phyloP scores from a whole-genome alignment of 30 jellyfish, hydroid and myxozoan species.

The Euphysa ruthae region DNA sequence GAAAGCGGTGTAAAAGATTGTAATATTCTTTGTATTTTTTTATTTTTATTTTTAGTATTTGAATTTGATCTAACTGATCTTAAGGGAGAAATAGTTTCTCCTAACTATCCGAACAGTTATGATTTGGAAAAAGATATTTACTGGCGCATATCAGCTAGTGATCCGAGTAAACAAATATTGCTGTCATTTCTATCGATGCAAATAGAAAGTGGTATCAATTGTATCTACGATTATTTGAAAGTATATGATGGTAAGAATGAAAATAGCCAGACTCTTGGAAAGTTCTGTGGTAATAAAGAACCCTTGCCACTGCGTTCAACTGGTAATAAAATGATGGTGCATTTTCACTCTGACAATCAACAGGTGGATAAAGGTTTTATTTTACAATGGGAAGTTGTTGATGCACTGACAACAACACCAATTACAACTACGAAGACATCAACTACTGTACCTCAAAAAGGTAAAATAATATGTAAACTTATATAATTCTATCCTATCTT shows the following conservation, averaged over 20 bases:
- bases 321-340: conserved; percentile 8
- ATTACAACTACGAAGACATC: neutral
- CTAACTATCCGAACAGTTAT: conserved; percentile 39
- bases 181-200: conserved; percentile 8
- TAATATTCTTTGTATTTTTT: neutral
- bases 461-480: too few species aligned
- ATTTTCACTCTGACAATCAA: conserved; percentile 23
- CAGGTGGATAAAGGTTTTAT: conserved; percentile 20
- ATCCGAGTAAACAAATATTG: neutral
- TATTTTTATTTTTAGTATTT: neutral
- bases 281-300: conserved; percentile 23
- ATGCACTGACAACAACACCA: neutral
- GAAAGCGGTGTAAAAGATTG: too few species aligned
- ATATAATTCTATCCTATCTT: too few species aligned
- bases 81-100: conserved; percentile 42
- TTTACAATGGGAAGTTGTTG: conserved; percentile 7
- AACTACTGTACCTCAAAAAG: neutral
- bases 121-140: conserved; percentile 12
- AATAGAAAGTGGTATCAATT: conserved; percentile 15
- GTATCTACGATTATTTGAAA: conserved; percentile 18
- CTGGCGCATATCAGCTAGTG: conserved; percentile 44
- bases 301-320: neutral
- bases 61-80: neutral
- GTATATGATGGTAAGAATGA: conserved; percentile 49
- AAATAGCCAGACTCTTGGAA: conserved; percentile 21